Percentiles rank a stretch among this genome's conserved stretches.
These are phyloP conservation scores for Anhinga rufa DNA, from an alignment of 2,113 vertebrate species.

Conservation along the genomic window DNA sequence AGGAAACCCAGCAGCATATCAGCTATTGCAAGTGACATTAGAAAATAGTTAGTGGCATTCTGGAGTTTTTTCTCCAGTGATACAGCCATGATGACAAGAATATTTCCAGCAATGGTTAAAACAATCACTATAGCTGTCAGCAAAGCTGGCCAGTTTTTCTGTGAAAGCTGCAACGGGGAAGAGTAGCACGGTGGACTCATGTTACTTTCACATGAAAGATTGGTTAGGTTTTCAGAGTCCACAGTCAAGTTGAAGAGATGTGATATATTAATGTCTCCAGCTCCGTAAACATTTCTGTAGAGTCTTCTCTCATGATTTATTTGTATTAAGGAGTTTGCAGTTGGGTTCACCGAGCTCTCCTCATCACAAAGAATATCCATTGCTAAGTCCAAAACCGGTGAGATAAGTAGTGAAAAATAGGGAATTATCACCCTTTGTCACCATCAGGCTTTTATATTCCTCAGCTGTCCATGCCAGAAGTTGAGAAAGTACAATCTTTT, in stretches of 20 bases:
- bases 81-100: constrained; percentile 95
- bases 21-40: constrained; percentile 96
- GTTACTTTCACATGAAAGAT: constrained; percentile 66
- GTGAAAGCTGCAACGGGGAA: constrained; percentile 47
- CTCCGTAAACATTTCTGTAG: constrained; percentile 44
- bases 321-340: constrained; percentile 65
- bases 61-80: constrained; percentile 96
- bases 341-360: constrained; percentile 65
- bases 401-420: constrained; percentile 27
- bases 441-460: constrained; percentile 42
- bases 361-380: constrained; percentile 76
- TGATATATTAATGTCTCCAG: constrained; percentile 66
- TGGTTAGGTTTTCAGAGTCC: constrained; percentile 68
- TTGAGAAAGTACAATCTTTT: neutral
- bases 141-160: constrained; percentile 92
- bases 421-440: constrained; percentile 35
- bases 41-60: constrained; percentile 96
- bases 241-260: constrained; percentile 74
- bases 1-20: constrained; percentile 95
- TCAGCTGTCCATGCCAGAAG: neutral
- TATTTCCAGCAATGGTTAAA: constrained; percentile 91
- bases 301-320: constrained; percentile 56
- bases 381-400: constrained; percentile 30
- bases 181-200: constrained; percentile 58
- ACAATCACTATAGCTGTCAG: constrained; percentile 83